Evolutionary conservation across 2,113 vertebrate genomes (phyloP).

Genomic region (Mystacornis crossleyi): DNA sequence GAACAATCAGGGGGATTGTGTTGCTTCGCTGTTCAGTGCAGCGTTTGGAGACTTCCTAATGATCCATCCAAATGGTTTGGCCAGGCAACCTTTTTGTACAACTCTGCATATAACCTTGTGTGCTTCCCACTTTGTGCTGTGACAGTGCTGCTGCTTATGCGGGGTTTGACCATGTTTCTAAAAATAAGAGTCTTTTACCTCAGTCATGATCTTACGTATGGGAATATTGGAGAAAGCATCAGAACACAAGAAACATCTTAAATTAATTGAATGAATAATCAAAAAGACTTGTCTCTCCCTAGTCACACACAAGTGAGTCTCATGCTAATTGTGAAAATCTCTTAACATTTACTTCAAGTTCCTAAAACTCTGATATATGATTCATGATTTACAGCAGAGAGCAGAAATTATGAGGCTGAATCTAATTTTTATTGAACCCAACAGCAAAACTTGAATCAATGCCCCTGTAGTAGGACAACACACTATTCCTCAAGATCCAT

Average conservation of each 20-base stretch:
- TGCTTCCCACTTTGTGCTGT: background rate
- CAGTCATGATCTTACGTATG: background rate
- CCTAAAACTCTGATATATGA: constrained; percentile 17
- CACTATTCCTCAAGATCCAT: background rate
- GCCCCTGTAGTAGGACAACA: background rate
- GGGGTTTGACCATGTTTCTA: background rate
- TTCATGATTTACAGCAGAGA: background rate
- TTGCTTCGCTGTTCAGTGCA: background rate
- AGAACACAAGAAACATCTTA: background rate
- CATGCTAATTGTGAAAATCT: background rate
- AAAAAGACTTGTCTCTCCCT: background rate
- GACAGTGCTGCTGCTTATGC: rapidly evolving
- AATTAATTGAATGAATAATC: background rate
- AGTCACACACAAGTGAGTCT: background rate
- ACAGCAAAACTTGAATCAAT: background rate
- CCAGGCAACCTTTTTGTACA: background rate
- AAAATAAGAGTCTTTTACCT: background rate
- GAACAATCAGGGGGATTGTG: constrained; percentile 35
- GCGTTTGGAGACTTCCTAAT: constrained; percentile 22
- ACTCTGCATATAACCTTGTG: background rate
- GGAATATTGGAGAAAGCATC: background rate
- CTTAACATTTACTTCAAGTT: background rate
- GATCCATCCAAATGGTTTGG: constrained; percentile 21
- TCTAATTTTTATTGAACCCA: background rate
- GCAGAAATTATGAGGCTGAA: background rate